These are phyloP conservation scores for Arenicola marina DNA, from an alignment of 2,888 invertebrate genomes.

Conservation along the genomic window DNA sequence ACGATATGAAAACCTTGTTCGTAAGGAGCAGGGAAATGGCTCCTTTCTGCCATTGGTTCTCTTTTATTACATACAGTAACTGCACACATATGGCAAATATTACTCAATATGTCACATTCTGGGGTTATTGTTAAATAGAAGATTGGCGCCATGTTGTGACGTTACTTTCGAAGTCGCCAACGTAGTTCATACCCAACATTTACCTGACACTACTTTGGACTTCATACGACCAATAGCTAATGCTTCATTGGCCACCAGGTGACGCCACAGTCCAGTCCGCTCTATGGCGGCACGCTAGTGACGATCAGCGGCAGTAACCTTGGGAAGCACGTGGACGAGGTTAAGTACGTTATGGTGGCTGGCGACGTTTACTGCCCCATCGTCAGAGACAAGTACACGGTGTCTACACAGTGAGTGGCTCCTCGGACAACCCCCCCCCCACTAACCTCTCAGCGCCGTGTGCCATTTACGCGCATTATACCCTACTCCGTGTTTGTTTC, in stretches of 20 bases:
- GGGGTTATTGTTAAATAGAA: neutral
- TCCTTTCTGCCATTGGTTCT: too few relatives aligned
- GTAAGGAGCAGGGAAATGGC: too few relatives aligned
- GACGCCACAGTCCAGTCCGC: slow-evolving; percentile 71
- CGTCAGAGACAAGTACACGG: slow-evolving; percentile 10
- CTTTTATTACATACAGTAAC: too few relatives aligned
- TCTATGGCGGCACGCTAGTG: slow-evolving; percentile 93
- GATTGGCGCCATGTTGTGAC: neutral
- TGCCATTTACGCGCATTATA: too few relatives aligned
- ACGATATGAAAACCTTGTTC: too few relatives aligned
- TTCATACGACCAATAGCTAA: neutral
- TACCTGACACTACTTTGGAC: neutral
- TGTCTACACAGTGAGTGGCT: slow-evolving; percentile 17
- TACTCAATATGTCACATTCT: too few relatives aligned
- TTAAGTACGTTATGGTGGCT: slow-evolving; percentile 11
- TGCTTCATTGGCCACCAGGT: neutral
- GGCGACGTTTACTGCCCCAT: slow-evolving; percentile 9
- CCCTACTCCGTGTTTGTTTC: too few relatives aligned
- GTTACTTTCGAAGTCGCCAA: neutral
- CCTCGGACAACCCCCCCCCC: too few relatives aligned
- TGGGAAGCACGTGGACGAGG: slow-evolving; percentile 6
- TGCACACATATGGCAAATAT: neutral
- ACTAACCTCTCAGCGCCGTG: too few relatives aligned
- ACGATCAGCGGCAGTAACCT: slow-evolving; percentile 89
- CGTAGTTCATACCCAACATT: neutral